A percentile compares a stretch with the other conserved stretches of the same genome.
Evolutionary conservation across 2,888 invertebrate species (phyloP).

Genomic region (Antheraea yamamai): DNA sequence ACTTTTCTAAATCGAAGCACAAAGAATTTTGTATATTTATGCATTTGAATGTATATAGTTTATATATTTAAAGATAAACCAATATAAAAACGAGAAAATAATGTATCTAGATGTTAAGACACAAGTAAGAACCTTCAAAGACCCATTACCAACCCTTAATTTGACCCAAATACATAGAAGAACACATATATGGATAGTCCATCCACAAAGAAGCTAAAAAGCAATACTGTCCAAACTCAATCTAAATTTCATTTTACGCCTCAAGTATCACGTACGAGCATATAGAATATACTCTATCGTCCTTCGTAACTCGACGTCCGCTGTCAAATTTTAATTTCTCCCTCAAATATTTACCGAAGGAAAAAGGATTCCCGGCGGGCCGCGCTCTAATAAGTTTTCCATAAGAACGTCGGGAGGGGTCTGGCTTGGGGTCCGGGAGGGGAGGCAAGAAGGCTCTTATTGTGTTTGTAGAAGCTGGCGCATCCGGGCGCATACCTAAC

Average conservation of each 20-base stretch:
- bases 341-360: conserved; percentile 82
- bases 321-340: conserved; percentile 83
- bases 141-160: conserved; percentile 30
- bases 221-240: conserved; percentile 73
- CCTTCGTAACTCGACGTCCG: conserved; percentile 72
- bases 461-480: conserved; percentile 81
- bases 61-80: neutral
- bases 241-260: conserved; percentile 81
- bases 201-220: conserved; percentile 50
- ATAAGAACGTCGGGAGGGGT: conserved; percentile 65
- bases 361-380: conserved; percentile 82
- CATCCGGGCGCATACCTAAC: conserved; percentile 82
- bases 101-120: neutral
- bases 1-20: neutral
- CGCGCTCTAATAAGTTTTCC: conserved; percentile 82
- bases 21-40: neutral
- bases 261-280: conserved; percentile 77
- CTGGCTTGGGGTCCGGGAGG: conserved; percentile 37
- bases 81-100: neutral
- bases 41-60: neutral
- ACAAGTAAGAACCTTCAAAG: neutral
- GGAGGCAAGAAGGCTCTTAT: conserved; percentile 74
- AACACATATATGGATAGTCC: conserved; percentile 33
- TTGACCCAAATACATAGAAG: conserved; percentile 31
- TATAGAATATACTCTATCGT: conserved; percentile 70